Base-by-base conservation (phyloP, 2,113 vertebrate species). In the Raphicerus campestris region DNA sequence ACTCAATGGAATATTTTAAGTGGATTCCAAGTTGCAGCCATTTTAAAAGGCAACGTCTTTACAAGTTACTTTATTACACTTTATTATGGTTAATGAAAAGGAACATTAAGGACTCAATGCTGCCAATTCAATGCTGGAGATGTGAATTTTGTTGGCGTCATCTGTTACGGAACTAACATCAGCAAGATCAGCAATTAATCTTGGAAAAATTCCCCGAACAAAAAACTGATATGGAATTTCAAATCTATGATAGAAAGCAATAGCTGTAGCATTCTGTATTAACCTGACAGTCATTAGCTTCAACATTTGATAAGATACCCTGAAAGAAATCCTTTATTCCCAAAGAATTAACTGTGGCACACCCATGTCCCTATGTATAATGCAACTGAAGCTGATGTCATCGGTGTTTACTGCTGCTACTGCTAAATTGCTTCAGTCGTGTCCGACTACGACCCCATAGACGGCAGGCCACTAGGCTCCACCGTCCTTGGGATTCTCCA, bases 51-150 rank as follows among this genome's bases (percentile, higher is more conserved):
- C 6, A 2, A 63, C 70, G 94, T 97, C 89, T 83, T 77, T 77
- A 19, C 51, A 61, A 88, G 32, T 70, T 77, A 95, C 58, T 95
- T 93, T 82, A 30, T 70, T 75, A 3, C 19, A 85, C 13, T 7
- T 97, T 89, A 93, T 86, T 77, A 87, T n/a, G 89, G 90, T 96
- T 87, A 94, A 87, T 20, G 91, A 90, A 97, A 96, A n/a, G 60
- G 92, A 98, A 84, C 73, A 94, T 82, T 80, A 89, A 87, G 26
- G 58, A 49, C 8, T 39, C 10, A 53, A 1, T 16, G 28, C 24
- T 87, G 96, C 55, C 49, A 75, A 60, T 30, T 61, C 19, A 85
- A 77, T 13, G 90, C 73, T 77, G 2, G 8, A 73, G 92, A 93
- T 70, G 45, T n/a, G 20, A 82, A 80, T 96, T 94, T 97, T 87